phyloP scores from a whole-genome alignment of 1,140 invertebrate species.

The Laupala kohalensis region DNA sequence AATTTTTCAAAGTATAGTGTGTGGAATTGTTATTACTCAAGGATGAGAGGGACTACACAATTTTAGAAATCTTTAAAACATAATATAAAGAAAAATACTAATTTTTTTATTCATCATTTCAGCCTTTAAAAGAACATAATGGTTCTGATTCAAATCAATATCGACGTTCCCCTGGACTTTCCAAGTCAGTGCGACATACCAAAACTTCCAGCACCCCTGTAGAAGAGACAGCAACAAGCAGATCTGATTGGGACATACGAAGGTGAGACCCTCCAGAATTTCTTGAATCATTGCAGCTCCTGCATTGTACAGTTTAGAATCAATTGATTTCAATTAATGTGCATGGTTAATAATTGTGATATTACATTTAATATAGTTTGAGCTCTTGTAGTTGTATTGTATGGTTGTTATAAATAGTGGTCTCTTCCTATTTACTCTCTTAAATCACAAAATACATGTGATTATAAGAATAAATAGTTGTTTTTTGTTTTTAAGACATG shows the following conservation, averaged over 20 bases:
- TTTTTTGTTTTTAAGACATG: not conserved
- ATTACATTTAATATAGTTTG: not conserved
- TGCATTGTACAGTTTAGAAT: not conserved
- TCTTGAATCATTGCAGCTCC: not conserved
- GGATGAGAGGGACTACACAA: no score
- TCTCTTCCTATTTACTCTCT: not conserved
- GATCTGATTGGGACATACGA: constrained; percentile 24
- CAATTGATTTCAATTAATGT: not conserved
- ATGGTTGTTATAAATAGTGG: not conserved
- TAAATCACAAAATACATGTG: not conserved
- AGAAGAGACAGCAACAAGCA: constrained; percentile 30
- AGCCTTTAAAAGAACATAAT: constrained; percentile 30
- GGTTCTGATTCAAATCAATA: constrained; percentile 17
- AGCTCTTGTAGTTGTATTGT: not conserved
- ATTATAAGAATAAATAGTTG: not conserved
- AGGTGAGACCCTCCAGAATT: constrained; percentile 11
- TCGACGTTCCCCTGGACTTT: constrained; percentile 28
- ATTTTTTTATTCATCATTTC: constrained; percentile 20
- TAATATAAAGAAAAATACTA: not conserved
- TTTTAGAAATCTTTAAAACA: no score
- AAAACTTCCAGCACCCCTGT: constrained; percentile 41
- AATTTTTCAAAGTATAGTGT: no score
- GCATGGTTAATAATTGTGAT: not conserved
- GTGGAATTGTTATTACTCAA: no score
- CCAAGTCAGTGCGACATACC: constrained; percentile 31